These are phyloP conservation scores for Eulemur rubriventer DNA, from an alignment of 2,797 vertebrate genomes.

Conservation along the genomic window DNA sequence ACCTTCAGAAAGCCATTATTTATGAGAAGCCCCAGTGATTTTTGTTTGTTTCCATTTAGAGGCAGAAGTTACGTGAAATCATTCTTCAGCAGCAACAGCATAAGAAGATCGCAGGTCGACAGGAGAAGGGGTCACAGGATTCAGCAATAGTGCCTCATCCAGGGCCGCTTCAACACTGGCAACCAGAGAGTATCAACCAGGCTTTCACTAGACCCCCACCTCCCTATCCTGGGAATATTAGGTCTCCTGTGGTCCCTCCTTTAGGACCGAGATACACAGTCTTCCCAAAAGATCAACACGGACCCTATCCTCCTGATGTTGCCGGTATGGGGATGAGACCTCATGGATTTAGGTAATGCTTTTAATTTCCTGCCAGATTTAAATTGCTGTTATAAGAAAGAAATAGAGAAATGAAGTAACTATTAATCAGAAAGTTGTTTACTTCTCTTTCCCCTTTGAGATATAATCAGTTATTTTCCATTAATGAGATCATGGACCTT, in stretches of 20 bases:
- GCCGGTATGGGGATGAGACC: slow-evolving; percentile 90
- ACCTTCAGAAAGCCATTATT: neutral
- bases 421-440: neutral
- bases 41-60: slow-evolving; percentile 83
- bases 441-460: neutral
- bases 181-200: slow-evolving; percentile 89
- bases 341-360: slow-evolving; percentile 91
- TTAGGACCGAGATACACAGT: slow-evolving; percentile 88
- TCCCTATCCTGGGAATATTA: slow-evolving; percentile 94
- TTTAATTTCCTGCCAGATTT: neutral
- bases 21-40: neutral
- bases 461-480: neutral
- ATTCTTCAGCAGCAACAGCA: slow-evolving; percentile 98
- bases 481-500: neutral
- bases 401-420: neutral
- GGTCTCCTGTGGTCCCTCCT: slow-evolving; percentile 86
- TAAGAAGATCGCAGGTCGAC: slow-evolving; percentile 94
- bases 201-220: slow-evolving; percentile 95
- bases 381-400: neutral
- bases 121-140: slow-evolving; percentile 93
- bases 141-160: slow-evolving; percentile 82
- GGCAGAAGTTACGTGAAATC: slow-evolving; percentile 96
- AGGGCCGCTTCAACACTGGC: slow-evolving; percentile 92
- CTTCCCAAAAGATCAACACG: slow-evolving; percentile 91
- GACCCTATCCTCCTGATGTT: slow-evolving; percentile 90